phyloP scores from a whole-genome alignment of 2,888 invertebrate genomes.

The Cataglyphis livida region DNA sequence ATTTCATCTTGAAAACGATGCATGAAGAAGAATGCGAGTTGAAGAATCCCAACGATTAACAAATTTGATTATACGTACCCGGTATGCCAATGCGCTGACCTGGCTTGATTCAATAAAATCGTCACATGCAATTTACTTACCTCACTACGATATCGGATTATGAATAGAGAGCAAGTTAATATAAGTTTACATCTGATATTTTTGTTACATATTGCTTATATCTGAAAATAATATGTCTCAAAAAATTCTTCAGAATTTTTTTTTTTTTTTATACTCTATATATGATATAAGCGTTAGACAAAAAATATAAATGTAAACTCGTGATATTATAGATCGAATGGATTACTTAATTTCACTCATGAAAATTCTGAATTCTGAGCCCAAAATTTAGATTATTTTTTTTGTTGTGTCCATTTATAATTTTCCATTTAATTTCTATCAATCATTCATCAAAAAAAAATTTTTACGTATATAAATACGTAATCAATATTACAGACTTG shows the following conservation, averaged over 20 bases:
- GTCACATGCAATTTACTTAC: slow-evolving; percentile 68
- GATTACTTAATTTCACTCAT: background rate
- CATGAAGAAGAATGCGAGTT: slow-evolving; percentile 6
- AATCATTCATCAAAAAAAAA: background rate
- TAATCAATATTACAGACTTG: background rate
- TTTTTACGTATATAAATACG: background rate
- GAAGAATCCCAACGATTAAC: slow-evolving; percentile 27
- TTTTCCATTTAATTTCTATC: background rate
- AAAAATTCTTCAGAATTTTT: background rate
- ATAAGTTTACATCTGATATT: background rate
- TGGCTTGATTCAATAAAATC: slow-evolving; percentile 29
- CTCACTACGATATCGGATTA: slow-evolving; percentile 31
- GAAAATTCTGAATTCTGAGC: background rate
- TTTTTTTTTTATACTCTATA: background rate
- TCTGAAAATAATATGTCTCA: background rate
- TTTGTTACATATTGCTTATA: slow-evolving; percentile 8
- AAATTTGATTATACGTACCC: slow-evolving; percentile 39
- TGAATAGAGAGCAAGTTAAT: background rate
- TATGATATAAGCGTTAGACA: background rate
- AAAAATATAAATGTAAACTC: background rate
- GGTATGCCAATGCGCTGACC: slow-evolving; percentile 20
- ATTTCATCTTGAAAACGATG: background rate
- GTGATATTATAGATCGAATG: background rate
- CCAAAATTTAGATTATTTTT: background rate
- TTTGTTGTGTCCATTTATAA: background rate